Conservation (phyloP, 1,140 invertebrate species). For the Carcinoscorpius rotundicauda region DNA sequence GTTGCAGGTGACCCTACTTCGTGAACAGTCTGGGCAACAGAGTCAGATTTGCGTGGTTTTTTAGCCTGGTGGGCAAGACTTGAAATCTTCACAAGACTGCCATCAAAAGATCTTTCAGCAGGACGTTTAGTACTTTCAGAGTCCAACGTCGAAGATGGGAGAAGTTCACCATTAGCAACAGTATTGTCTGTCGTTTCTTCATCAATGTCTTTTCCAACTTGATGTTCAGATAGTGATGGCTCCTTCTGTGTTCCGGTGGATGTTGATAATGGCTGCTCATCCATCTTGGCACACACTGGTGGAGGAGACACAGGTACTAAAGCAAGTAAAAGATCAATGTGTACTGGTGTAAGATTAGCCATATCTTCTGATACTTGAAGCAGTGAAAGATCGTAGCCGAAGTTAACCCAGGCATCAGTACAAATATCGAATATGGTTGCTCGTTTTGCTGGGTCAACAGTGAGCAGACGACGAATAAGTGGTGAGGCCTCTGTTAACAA, state of each 20-base stretch:
- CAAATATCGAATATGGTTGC: constrained; percentile 91
- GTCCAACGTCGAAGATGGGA: too few relatives aligned
- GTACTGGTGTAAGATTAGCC: constrained; percentile 75
- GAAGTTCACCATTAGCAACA: constrained; percentile 8
- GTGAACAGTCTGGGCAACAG: background rate
- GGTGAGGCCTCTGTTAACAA: constrained; percentile 63
- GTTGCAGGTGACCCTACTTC: too few relatives aligned
- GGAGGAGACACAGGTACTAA: constrained; percentile 22
- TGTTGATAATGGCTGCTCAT: too few relatives aligned
- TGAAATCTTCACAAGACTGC: constrained; percentile 11
- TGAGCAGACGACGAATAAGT: constrained; percentile 86
- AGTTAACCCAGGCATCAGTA: constrained; percentile 82
- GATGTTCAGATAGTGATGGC: background rate
- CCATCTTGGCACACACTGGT: background rate
- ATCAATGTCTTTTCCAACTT: constrained; percentile 7
- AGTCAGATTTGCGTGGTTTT: constrained; percentile 17
- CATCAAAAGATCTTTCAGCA: constrained; percentile 18
- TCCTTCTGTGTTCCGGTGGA: background rate
- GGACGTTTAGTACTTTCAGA: constrained; percentile 6
- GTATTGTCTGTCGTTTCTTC: constrained; percentile 18
- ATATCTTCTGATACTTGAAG: constrained; percentile 73
- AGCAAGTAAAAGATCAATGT: constrained; percentile 65
- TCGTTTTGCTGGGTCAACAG: constrained; percentile 73
- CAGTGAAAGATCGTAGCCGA: constrained; percentile 66
- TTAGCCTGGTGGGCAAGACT: constrained; percentile 18